Base-by-base conservation (phyloP, 1,140 invertebrate genomes). In the Drosophila nigromelanica region DNA sequence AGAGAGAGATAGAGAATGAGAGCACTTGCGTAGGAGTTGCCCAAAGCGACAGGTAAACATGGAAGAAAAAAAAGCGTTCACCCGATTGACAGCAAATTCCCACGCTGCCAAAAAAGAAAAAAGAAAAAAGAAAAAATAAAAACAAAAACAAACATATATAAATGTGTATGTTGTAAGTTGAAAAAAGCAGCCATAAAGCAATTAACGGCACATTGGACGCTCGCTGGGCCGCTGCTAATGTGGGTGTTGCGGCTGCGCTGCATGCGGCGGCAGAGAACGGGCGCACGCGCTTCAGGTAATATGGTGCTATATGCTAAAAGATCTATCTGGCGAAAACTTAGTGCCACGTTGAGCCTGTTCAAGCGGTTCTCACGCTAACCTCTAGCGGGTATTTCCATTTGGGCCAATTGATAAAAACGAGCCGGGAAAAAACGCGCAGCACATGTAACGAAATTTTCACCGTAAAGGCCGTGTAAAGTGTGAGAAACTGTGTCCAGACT, bases 201-300 rank as follows among this genome's bases (percentile, higher is more conserved):
- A 87, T 87, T 87, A 87, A 89, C 76, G 55, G 68, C 66, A 80
- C 74, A 86, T 62, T 78, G 78, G 51, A 62, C 78, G 35, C 42
- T 55, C 56, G 74, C 66, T 74, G 81, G 70, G 66, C 64, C 40
- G 54, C 50, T 68, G 48, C 72, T 87, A 89, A 87, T 89, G 82
- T 87, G 82, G 82, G 82, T 82, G 82, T 87, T 82, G 82, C 76
- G 82, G 78, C 71, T 54, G 50, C 72, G 74, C 55, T 39, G 64
- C 68, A 75, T 73, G 78, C 52, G 43, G 66, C 63, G 12, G 51
- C 59, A 39, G 45, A 14, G 24, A 8, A 35, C 24, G 42, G 30
- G 15, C 61, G 50, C 24, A 27, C 54, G 33, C 42, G 14, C 37
- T 12, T 39, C 72, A 73, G 62, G 52, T 61, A 60, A 51, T 33